Evolutionary conservation across 37 sponge, comb jelly and placozoan genomes (phyloP).

Genomic region (Spongia lamella): DNA sequence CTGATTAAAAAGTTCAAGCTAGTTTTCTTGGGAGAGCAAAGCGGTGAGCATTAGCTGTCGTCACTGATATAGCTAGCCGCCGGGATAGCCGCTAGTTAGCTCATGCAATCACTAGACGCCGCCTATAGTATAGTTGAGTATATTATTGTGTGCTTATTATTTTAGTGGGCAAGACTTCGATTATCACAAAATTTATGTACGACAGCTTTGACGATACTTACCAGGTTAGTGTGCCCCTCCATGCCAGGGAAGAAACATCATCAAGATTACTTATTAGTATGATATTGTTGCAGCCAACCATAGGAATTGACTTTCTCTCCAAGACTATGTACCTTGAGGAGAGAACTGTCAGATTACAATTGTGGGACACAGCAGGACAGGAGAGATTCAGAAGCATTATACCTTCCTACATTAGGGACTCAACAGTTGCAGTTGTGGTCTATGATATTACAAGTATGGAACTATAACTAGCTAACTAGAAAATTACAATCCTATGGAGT

Average conservation of each 20-base stretch:
- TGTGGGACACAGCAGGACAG: conserved; percentile 92
- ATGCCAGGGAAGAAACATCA: neutral
- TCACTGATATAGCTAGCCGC: no score
- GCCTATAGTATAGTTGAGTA: no score
- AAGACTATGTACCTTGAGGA: conserved; percentile 89
- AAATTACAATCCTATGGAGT: no score
- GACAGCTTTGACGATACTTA: conserved; percentile 89
- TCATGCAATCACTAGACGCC: no score
- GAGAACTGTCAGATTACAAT: conserved; percentile 81
- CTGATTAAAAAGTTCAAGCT: conserved; percentile 97
- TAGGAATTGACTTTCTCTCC: conserved; percentile 85
- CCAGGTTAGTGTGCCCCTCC: conserved; percentile 47
- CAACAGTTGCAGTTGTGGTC: conserved; percentile 86
- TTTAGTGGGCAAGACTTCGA: conserved; percentile 84
- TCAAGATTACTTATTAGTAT: neutral
- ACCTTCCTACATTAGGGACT: conserved; percentile 87
- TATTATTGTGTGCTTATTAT: no score
- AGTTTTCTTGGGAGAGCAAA: conserved; percentile 98
- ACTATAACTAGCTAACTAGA: no score
- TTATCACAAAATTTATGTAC: conserved; percentile 89
- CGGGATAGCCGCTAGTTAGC: no score
- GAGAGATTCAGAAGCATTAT: conserved; percentile 86
- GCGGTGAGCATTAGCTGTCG: no score
- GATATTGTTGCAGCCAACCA: conserved; percentile 65
- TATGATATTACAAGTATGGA: conserved; percentile 89